phyloP scores from a whole-genome alignment of 2,113 vertebrate genomes.

The Origma solitaria region DNA sequence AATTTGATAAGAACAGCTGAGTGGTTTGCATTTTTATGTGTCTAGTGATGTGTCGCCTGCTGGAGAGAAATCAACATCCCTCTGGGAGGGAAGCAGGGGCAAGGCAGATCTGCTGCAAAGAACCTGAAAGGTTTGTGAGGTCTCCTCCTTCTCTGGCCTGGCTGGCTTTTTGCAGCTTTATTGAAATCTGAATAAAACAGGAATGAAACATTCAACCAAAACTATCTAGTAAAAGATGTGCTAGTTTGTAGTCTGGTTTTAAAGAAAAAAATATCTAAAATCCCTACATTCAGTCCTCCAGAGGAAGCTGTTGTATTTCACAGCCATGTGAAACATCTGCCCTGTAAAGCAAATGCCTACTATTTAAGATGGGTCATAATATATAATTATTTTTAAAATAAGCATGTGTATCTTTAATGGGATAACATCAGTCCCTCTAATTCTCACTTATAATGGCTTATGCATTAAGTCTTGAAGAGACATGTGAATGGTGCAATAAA shows the following conservation, averaged over 20 bases:
- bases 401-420: not conserved
- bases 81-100: not conserved
- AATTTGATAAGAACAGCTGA: slow-evolving; percentile 17
- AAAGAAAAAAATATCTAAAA: not conserved
- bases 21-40: not conserved
- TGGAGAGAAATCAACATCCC: not conserved
- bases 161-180: not conserved
- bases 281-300: not conserved
- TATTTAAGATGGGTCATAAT: not conserved
- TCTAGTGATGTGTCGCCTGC: not conserved
- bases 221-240: not conserved
- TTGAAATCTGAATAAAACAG: not conserved
- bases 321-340: not conserved
- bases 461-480: not conserved
- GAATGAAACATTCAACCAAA: not conserved
- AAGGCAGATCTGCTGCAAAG: not conserved
- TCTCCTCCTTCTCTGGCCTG: not conserved
- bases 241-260: not conserved
- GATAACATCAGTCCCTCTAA: not conserved
- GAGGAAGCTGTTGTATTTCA: not conserved
- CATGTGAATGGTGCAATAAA: not conserved
- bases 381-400: not conserved
- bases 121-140: not conserved
- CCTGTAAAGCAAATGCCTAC: not conserved
- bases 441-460: not conserved